Evolutionary conservation across 53 echinoderm and acorn worm species (phyloP), one percentile per base, ranked within the genome.

Genomic region (Antedon mediterranea): DNA sequence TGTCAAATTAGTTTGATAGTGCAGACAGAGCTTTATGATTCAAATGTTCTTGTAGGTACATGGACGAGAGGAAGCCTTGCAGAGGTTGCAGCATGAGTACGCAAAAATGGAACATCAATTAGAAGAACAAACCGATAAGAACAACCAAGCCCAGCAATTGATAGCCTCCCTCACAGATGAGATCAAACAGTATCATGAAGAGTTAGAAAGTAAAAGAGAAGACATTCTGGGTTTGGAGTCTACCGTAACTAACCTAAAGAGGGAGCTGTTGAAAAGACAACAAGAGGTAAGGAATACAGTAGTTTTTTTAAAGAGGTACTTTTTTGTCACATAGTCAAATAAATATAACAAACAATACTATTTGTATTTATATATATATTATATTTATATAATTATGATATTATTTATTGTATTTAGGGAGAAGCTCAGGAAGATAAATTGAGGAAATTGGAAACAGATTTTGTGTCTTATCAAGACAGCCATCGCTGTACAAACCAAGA

Each of bases 41-140:
- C n/a, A n/a, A n/a, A n/a, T 84, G 15, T 3, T 76, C 20, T 5
- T 71, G 18, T 80, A 93, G 93, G 72, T 93, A 76, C 83, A 87
- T 43, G 89, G 89, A 43, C 75, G 81, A 57, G 89, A 94, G 31
- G 91, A 91, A 44, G 79, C 81, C 0, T 31, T 82, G 3, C 85
- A 85, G 43, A 89, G 84, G 71, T 83, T 91, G 9, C 87, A 85
- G 32, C 82, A 79, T 71, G 87, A 89, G 43, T 20, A 84, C 33
- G 44, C 85, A 7, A 85, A 89, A 43, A 32, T 87, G 20, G 89
- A 94, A 34, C 95, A 89, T 30, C 87, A 91, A 72, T 82, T 94
- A 78, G 87, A 82, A 29, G 91, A 91, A 31, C 85, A 85, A 77
- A 86, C 79, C 76, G 73, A 71, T 34, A 85, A 85, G 32, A 83